Evolutionary conservation across 1,140 invertebrate species (phyloP).

Genomic region (Thaumetopoea pityocampa): DNA sequence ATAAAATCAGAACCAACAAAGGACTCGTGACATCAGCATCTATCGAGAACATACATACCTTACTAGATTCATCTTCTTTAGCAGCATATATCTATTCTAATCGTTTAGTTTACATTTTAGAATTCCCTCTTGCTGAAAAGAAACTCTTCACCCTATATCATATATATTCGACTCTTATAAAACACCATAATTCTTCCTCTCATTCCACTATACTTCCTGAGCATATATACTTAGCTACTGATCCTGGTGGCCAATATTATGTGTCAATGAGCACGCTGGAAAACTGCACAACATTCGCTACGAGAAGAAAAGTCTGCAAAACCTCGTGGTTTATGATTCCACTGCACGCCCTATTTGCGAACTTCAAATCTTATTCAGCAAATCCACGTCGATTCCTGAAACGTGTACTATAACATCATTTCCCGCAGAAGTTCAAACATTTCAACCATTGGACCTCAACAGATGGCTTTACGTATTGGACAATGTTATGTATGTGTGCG

Average conservation of each 20-base stretch:
- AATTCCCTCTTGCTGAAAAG: conserved; percentile 27
- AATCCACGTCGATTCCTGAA: conserved; percentile 10
- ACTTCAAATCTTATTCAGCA: conserved; percentile 17
- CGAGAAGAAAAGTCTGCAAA: conserved; percentile 21
- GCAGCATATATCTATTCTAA: conserved; percentile 27
- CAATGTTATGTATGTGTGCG: too few species aligned
- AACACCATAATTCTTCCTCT: conserved; percentile 25
- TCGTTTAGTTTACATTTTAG: conserved; percentile 27
- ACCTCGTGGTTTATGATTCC: conserved; percentile 21
- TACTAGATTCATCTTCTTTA: conserved; percentile 28
- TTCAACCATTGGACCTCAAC: conserved; percentile 19
- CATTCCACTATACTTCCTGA: conserved; percentile 28
- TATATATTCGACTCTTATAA: conserved; percentile 27
- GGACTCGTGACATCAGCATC: conserved; percentile 10
- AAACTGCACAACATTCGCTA: conserved; percentile 20
- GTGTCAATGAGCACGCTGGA: conserved; percentile 23
- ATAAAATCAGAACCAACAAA: conserved; percentile 21
- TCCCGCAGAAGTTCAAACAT: conserved; percentile 24
- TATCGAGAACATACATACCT: conserved; percentile 19
- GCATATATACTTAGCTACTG: conserved; percentile 30
- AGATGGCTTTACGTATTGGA: conserved; percentile 29
- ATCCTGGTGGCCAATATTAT: conserved; percentile 22
- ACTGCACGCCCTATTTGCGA: conserved; percentile 25
- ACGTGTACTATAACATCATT: conserved; percentile 25
- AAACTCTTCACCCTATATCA: conserved; percentile 23